Evolutionary conservation across 2,888 invertebrate species (phyloP).

Genomic region (Tenthredo livida): DNA sequence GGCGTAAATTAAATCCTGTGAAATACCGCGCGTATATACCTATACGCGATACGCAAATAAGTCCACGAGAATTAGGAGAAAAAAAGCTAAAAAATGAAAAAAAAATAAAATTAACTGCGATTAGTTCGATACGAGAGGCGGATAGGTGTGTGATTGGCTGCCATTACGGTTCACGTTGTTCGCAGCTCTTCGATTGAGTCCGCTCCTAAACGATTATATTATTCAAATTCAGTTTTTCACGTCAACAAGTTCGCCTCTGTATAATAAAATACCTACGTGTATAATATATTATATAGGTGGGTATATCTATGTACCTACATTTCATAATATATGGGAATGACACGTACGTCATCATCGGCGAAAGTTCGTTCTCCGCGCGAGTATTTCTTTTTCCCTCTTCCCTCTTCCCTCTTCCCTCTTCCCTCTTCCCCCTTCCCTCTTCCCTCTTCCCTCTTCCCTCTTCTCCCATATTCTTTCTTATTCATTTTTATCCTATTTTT

Average conservation of each 20-base stretch:
- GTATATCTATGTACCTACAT: too few species aligned
- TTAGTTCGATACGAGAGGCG: neutral
- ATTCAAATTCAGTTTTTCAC: constrained; percentile 69
- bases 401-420: neutral
- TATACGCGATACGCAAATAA: neutral
- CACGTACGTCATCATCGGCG: constrained; percentile 56
- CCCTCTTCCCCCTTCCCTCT: neutral
- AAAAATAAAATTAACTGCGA: neutral
- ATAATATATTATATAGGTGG: too few species aligned
- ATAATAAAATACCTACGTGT: constrained; percentile 53
- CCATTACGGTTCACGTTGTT: constrained; percentile 68
- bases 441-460: neutral
- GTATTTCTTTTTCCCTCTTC: neutral
- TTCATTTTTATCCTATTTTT: neutral
- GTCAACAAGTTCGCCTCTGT: constrained; percentile 66
- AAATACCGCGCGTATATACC: neutral
- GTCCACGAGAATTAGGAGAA: neutral
- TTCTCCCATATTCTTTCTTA: too few species aligned
- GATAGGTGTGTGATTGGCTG: constrained; percentile 69
- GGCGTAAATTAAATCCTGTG: neutral
- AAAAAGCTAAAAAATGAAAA: neutral
- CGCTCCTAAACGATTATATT: constrained; percentile 74
- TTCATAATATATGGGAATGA: constrained; percentile 46
- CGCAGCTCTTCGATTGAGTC: constrained; percentile 64
- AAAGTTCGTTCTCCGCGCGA: constrained; percentile 14